A percentile compares a stretch with the other conserved stretches of the same genome.
These are phyloP conservation scores for Orthosia gothica DNA, from an alignment of 2,888 invertebrate genomes.

Conservation along the genomic window DNA sequence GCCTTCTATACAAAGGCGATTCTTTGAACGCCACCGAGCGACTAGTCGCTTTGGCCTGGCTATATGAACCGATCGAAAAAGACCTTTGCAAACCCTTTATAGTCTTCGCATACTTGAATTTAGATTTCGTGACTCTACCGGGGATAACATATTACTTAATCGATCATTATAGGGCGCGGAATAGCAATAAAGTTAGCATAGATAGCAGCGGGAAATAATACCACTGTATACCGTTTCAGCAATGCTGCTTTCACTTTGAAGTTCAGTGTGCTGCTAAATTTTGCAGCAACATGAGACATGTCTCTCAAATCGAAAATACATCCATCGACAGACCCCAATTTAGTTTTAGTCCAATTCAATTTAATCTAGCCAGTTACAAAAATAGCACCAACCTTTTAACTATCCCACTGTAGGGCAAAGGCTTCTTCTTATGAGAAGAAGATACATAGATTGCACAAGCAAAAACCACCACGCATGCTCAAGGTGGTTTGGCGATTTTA, in stretches of 20 bases:
- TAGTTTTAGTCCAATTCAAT: no score
- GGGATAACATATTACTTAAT: neutral
- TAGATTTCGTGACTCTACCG: no score
- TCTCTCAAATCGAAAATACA: neutral
- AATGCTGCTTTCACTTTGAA: neutral
- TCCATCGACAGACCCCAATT: neutral
- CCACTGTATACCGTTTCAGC: no score
- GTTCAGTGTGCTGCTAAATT: neutral
- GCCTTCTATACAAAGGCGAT: constrained; percentile 27
- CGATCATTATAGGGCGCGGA: neutral
- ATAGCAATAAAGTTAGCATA: neutral
- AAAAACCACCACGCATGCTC: no score
- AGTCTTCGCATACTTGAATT: no score
- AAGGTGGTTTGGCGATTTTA: no score
- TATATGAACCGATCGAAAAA: neutral
- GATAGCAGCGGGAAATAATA: no score
- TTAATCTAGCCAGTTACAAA: no score
- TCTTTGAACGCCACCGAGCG: constrained; percentile 21
- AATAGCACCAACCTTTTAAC: no score
- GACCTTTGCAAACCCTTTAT: neutral
- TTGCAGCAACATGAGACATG: neutral
- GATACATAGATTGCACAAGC: no score
- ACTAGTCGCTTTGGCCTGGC: neutral
- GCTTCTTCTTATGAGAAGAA: no score
- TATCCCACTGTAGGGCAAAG: no score